Base-by-base conservation (phyloP, 2,113 vertebrate genomes). In the Phylloscopus whistleri region DNA sequence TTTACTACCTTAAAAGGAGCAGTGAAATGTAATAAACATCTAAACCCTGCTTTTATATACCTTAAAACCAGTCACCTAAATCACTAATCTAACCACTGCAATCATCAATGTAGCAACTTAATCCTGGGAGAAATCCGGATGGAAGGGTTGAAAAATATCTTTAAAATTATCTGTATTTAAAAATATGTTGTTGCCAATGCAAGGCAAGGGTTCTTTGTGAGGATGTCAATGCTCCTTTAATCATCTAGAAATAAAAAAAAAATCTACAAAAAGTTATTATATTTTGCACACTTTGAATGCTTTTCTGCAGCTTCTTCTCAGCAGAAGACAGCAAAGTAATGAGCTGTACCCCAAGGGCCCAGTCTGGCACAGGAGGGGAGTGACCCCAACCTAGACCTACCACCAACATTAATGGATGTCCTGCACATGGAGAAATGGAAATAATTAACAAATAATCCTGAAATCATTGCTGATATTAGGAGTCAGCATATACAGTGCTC, bases 1-100 rank as follows among this genome's bases (percentile, higher is more conserved):
- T 86, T 97, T 82, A 21, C 79, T 93, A 39, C 88, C 79, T 91
- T 70, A 66, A 79, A 84, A 94, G 79, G 89, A 96, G 35, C 43
- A 91, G 79, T 35, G 37, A 96, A 97, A 96, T 55, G 56, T 37
- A n/a, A 74, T 87, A 76, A 90, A 84, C 63, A 48, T 3, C 62
- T 63, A 90, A 94, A 92, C 89, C 26, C 49, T 66, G 52, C 26
- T 67, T 51, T 62, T 74, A 56, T 76, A 15, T 9, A 21, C 23
- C 78, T 66, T 37, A 81, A 55, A 76, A 69, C 3, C 48, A 63
- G 89, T 60, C 67, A 90, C 30, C 24, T 73, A 81, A 55, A 68
- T 55, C 33, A 49, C 64, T 59, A 49, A 84, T 72, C 23, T 74
- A 74, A 78, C 41, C 53, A 63, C 15, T 90, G 44, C 56, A 85